Evolutionary conservation across 2,888 invertebrate species (phyloP).

Genomic region (Eumacrocentrus americanus): DNA sequence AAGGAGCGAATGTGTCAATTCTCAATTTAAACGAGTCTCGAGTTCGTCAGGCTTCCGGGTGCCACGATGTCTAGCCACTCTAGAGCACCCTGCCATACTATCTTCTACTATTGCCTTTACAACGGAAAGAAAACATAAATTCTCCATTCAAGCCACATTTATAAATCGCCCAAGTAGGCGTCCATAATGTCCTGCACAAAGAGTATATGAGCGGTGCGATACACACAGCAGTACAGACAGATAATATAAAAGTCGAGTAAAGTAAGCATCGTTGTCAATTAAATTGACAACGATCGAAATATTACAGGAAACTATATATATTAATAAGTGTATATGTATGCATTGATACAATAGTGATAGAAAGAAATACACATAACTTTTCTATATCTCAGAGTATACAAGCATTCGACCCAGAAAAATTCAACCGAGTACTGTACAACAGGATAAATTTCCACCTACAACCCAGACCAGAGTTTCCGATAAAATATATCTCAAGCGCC

Average conservation of each 20-base stretch:
- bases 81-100: background rate
- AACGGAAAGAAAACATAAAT: slow-evolving; percentile 31
- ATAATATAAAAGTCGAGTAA: background rate
- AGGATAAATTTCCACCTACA: slow-evolving; percentile 27
- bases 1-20: slow-evolving; percentile 23
- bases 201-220: background rate
- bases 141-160: slow-evolving; percentile 22
- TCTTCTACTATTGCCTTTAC: slow-evolving; percentile 2
- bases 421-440: slow-evolving; percentile 14
- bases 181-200: slow-evolving; percentile 26
- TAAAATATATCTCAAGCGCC: slow-evolving; percentile 23
- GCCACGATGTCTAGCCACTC: slow-evolving; percentile 28
- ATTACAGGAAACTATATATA: background rate
- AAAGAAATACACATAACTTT: background rate
- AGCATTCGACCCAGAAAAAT: slow-evolving; percentile 29
- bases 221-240: background rate
- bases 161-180: slow-evolving; percentile 22
- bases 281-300: slow-evolving; percentile 15
- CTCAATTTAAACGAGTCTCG: slow-evolving; percentile 16
- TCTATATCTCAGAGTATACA: slow-evolving; percentile 26
- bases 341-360: background rate
- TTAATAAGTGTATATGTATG: slow-evolving; percentile 7
- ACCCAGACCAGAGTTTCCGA: slow-evolving; percentile 23
- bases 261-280: background rate
- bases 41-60: slow-evolving; percentile 33